Evolutionary conservation across 2,113 vertebrate genomes (phyloP).

Genomic region (Salvelinus fontinalis): DNA sequence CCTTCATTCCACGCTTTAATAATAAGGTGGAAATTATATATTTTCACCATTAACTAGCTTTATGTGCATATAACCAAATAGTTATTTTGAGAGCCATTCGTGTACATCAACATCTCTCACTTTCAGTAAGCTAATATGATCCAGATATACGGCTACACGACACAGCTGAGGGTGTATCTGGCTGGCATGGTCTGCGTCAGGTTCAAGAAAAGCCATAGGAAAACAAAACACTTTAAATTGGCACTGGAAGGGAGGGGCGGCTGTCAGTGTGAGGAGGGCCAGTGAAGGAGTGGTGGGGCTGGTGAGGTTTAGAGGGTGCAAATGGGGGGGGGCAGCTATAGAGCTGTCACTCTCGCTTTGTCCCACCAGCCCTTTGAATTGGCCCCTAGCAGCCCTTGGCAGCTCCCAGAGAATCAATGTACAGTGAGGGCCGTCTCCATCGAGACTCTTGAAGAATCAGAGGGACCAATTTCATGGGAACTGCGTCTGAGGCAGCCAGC

Average conservation of each 20-base stretch:
- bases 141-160: too few relatives aligned
- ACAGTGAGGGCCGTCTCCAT: constrained; percentile 45
- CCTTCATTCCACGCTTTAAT: constrained; percentile 9
- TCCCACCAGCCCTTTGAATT: constrained; percentile 42
- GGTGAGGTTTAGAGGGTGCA: not conserved
- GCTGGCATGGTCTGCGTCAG: too few relatives aligned
- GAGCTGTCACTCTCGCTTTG: constrained; percentile 53
- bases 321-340: constrained; percentile 14
- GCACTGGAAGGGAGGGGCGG: not conserved
- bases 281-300: not conserved
- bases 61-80: too few relatives aligned
- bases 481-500: constrained; percentile 48
- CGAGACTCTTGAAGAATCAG: constrained; percentile 25
- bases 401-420: constrained; percentile 50
- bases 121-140: too few relatives aligned
- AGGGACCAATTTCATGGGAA: constrained; percentile 70
- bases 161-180: too few relatives aligned
- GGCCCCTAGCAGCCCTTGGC: constrained; percentile 46
- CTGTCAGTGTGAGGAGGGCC: not conserved
- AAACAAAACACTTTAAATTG: not conserved
- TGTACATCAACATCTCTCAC: too few relatives aligned
- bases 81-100: too few relatives aligned
- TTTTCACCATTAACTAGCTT: too few relatives aligned
- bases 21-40: not conserved
- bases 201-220: too few relatives aligned